Conservation (phyloP, 1,140 invertebrate species). For the Drosophila nikananu region DNA sequence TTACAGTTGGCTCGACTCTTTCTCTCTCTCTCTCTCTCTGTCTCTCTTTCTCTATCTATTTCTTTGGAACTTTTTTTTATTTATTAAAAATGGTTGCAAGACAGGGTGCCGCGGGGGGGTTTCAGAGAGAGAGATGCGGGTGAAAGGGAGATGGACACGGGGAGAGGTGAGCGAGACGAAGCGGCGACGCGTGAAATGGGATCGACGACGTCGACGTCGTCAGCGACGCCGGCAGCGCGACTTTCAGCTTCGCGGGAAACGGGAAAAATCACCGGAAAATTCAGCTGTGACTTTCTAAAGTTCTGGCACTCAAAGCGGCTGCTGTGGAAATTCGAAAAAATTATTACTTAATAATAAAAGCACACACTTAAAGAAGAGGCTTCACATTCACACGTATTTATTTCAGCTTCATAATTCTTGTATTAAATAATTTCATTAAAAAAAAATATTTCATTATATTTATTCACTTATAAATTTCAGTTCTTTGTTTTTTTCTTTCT, state of each 20-base stretch:
- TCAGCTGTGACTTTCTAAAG: slow-evolving; percentile 36
- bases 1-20: slow-evolving; percentile 49
- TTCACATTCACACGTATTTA: not conserved
- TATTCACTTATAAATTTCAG: not conserved
- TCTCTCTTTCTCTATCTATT: slow-evolving; percentile 26
- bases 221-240: slow-evolving; percentile 39
- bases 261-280: slow-evolving; percentile 36
- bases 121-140: slow-evolving; percentile 32
- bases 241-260: slow-evolving; percentile 32
- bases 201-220: slow-evolving; percentile 39
- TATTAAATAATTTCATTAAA: not conserved
- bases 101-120: slow-evolving; percentile 3
- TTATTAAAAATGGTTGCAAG: slow-evolving; percentile 10
- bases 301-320: slow-evolving; percentile 35
- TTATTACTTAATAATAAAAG: not conserved
- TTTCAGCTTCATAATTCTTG: not conserved
- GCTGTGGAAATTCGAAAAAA: slow-evolving; percentile 19
- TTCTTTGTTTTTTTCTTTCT: not conserved
- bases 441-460: not conserved
- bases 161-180: slow-evolving; percentile 54
- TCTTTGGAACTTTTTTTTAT: slow-evolving; percentile 16
- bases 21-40: slow-evolving; percentile 22
- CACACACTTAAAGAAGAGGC: slow-evolving; percentile 1
- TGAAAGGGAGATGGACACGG: not conserved
- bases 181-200: slow-evolving; percentile 71